Base-by-base conservation (phyloP, 2,888 invertebrate species). In the Maniola hyperantus region DNA sequence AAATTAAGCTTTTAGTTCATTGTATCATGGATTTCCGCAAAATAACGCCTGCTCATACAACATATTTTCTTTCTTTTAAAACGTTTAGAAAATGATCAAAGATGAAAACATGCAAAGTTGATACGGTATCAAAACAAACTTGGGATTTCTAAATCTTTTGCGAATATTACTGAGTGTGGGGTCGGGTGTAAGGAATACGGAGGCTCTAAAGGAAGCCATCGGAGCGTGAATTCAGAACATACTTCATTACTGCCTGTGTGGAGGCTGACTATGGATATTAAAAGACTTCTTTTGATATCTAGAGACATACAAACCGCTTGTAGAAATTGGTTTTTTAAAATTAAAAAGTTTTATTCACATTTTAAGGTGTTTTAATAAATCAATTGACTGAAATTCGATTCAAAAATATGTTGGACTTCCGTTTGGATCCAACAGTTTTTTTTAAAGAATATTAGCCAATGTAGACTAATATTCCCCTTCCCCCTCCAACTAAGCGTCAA, bases 161-260 rank as follows among this genome's bases (percentile, higher is more conserved):
- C 74, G 76, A 77, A 79, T 75, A 78, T 77, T 76, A 76, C 72
- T 73, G 72, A 73, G 68, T 67, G 69, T 11, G 66, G 70, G 72
- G 64, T 69, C 66, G 67, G 67, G 70, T 73, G 76, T 77, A 77
- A 78, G 77, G 74, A 77, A 75, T 75, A 73, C 64, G 73, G 67
- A 70, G 68, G 65, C 68, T 76, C 72, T 73, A 77, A 78, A 79
- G 78, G 70, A 76, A 78, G 39, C 72, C 78, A 71, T 64, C 76
- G 77, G 73, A 75, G 76, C 80, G 82, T 80, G 77, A 79, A 80
- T 77, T 74, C 73, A 72, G 77, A 79, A 79, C 77, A 74, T 73
- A 79, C 83, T 80, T 85, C 82, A 84, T 85, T 85, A 85, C 71
- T 72, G 69, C 70, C 72, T 71, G 72, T 73, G 72, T 74, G 66